These are phyloP conservation scores for Cyclophora albipunctata DNA, from an alignment of 2,888 invertebrate genomes.

Conservation along the genomic window DNA sequence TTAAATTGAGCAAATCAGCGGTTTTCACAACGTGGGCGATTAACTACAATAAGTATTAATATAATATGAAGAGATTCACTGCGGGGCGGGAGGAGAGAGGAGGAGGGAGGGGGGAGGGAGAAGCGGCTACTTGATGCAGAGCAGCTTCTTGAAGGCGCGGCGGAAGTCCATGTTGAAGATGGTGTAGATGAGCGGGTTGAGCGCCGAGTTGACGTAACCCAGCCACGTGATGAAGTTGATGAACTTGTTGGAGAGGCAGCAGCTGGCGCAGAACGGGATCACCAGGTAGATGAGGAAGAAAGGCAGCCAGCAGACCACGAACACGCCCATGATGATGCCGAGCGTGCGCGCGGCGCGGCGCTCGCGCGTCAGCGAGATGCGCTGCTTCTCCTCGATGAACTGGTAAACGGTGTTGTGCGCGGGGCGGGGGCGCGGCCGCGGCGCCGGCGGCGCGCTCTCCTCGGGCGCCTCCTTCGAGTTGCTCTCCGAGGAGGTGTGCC, in stretches of 20 bases:
- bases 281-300: slow-evolving; percentile 98
- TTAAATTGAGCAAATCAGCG: slow-evolving; percentile 62
- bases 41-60: slow-evolving; percentile 26
- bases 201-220: slow-evolving; percentile 91
- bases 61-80: no score
- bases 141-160: slow-evolving; percentile 88
- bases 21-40: slow-evolving; percentile 34
- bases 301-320: slow-evolving; percentile 98
- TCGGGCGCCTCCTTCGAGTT: slow-evolving; percentile 68
- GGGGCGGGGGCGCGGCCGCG: slow-evolving; percentile 24
- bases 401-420: slow-evolving; percentile 82
- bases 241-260: slow-evolving; percentile 86
- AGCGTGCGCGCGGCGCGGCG: slow-evolving; percentile 94
- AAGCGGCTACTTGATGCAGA: slow-evolving; percentile 52
- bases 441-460: slow-evolving; percentile 25
- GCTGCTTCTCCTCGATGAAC: slow-evolving; percentile 91
- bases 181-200: slow-evolving; percentile 96
- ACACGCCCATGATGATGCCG: slow-evolving; percentile 98
- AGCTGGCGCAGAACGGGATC: slow-evolving; percentile 88
- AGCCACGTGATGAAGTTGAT: slow-evolving; percentile 95
- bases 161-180: slow-evolving; percentile 96
- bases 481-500: slow-evolving; percentile 65
- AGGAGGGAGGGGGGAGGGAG: no score
- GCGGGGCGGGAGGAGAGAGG: no score
- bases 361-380: slow-evolving; percentile 94